These are phyloP conservation scores for Clunio marinus DNA, from an alignment of 2,888 invertebrate genomes.

Conservation along the genomic window DNA sequence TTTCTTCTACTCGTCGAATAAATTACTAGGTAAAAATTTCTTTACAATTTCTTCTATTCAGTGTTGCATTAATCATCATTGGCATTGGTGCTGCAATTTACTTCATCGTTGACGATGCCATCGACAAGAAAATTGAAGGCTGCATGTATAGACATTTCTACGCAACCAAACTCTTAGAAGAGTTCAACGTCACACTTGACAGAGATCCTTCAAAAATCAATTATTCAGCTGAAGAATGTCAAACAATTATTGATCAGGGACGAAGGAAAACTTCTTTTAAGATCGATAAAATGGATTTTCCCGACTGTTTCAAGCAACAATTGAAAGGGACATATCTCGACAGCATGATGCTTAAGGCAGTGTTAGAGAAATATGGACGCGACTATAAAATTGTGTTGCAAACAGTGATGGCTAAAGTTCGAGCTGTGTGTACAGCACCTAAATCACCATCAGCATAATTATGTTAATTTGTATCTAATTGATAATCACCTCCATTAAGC, in stretches of 20 bases:
- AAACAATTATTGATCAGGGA: neutral
- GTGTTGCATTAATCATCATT: neutral
- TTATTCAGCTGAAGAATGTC: neutral
- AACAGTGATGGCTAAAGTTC: neutral
- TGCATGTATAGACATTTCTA: slow-evolving; percentile 2
- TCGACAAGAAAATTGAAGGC: neutral
- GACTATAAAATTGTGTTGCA: neutral
- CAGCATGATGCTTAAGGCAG: neutral
- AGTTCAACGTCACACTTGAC: neutral
- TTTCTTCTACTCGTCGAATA: no score
- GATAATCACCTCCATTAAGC: no score
- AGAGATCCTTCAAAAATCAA: neutral
- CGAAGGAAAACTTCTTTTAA: neutral
- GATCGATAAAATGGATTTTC: neutral
- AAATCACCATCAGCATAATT: no score
- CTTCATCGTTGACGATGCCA: neutral
- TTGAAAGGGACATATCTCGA: neutral
- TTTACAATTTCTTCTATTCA: neutral
- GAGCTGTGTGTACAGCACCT: neutral
- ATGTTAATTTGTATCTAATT: no score
- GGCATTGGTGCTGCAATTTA: neutral
- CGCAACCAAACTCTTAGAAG: neutral
- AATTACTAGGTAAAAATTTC: no score
- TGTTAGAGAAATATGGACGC: neutral
- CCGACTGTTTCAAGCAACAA: neutral